Conservation (phyloP, 2,797 vertebrate genomes). For the Synanceia verrucosa region DNA sequence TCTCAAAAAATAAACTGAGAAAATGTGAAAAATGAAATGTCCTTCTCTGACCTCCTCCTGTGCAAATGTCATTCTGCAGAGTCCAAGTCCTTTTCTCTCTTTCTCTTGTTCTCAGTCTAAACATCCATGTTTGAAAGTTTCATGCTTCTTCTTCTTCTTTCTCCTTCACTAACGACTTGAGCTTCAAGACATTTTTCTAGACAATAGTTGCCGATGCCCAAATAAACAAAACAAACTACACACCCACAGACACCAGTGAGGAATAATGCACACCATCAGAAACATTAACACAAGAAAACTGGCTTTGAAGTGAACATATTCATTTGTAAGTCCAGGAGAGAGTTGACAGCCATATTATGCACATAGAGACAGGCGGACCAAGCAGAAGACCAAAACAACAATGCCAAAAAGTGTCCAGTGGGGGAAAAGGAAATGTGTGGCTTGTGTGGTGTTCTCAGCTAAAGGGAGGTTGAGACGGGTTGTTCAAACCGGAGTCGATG, state of each 20-base stretch:
- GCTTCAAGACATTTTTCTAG: constrained; percentile 49
- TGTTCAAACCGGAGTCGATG: background rate
- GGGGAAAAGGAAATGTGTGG: constrained; percentile 17
- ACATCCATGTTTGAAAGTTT: constrained; percentile 15
- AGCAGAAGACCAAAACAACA: constrained; percentile 64
- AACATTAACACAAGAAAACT: constrained; percentile 51
- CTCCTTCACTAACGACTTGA: constrained; percentile 26
- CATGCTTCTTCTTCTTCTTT: constrained; percentile 21
- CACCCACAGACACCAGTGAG: constrained; percentile 47
- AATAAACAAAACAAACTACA: constrained; percentile 22
- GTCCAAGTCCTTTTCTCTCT: constrained; percentile 21
- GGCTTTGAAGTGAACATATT: constrained; percentile 48
- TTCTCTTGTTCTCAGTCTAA: background rate
- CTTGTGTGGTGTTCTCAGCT: constrained; percentile 33
- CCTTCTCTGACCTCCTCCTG: background rate
- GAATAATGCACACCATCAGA: constrained; percentile 48
- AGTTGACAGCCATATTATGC: constrained; percentile 62
- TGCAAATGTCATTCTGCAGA: constrained; percentile 27
- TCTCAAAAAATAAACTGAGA: constrained; percentile 9
- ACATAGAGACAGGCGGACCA: constrained; percentile 71
- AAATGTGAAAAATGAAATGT: constrained; percentile 20
- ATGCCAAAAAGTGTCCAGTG: constrained; percentile 35
- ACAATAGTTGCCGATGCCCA: constrained; percentile 46
- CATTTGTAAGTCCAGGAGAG: constrained; percentile 39
- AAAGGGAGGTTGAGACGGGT: background rate